Evolutionary conservation across 2,888 invertebrate genomes (phyloP).

Genomic region (Lepidonotus clava): DNA sequence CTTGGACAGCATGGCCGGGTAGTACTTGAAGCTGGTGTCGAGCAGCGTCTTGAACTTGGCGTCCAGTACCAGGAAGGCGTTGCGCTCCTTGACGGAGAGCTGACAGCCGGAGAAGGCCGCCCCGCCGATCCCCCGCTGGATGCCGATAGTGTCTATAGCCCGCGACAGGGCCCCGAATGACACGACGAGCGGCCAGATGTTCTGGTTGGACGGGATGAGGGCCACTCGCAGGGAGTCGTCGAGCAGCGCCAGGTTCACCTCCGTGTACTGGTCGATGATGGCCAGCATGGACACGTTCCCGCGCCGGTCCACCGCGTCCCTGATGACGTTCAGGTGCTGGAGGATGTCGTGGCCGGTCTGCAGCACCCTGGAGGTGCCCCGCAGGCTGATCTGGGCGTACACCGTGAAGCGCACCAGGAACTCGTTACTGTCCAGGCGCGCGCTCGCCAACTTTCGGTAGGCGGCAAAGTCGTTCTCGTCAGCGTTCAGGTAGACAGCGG

Average conservation of each 20-base stretch:
- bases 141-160: not conserved
- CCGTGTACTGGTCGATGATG: not conserved
- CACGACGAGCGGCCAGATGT: conserved; percentile 11
- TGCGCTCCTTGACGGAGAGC: not conserved
- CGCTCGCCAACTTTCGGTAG: conserved; percentile 1
- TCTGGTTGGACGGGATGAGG: not conserved
- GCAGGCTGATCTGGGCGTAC: not conserved
- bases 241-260: not conserved
- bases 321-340: not conserved
- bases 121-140: not conserved
- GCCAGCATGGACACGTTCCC: not conserved
- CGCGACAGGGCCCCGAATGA: not conserved
- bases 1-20: not conserved
- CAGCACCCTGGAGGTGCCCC: not conserved
- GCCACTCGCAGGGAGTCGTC: not conserved
- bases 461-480: not conserved
- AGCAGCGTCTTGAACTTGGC: not conserved
- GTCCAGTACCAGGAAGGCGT: not conserved
- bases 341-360: not conserved
- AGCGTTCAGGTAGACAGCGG: not conserved
- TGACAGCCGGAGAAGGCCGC: conserved; percentile 2
- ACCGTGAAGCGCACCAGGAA: conserved; percentile 11
- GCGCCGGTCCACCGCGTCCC: not conserved
- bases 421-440: not conserved
- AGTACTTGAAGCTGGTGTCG: not conserved